Base-by-base conservation (phyloP, 2,888 invertebrate genomes). In the Crepidodera aurea region DNA sequence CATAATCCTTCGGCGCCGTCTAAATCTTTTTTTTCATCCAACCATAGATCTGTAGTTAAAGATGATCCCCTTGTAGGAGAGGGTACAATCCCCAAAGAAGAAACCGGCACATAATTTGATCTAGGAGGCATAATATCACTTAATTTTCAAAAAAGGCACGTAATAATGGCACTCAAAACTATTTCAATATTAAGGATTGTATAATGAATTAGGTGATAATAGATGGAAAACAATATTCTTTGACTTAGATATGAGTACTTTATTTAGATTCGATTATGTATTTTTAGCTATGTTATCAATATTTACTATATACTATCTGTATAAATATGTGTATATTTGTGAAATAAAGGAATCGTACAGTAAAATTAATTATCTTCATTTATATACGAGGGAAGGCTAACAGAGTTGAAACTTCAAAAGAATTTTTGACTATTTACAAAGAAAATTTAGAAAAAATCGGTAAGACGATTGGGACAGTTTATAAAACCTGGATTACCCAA, bases 1-100 rank as follows among this genome's bases (percentile, higher is more conserved):
- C 93, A 93, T 1, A 92, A 78, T n/a, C 87, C 87, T 77, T 91
- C 90, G 0, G 90, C 90, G 1, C 88, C 88, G 69, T 92, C 92
- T 67, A 89, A 87, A 71, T 83, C 77, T 12, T 84, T 83, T 74
- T 90, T 89, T 1, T 87, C 89, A 39, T 84, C 81, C 22, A 91
- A 74, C 89, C 90, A 92, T 29, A 69, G 51, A 15, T 72, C 66
- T 1, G 66, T 69, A 1, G 69, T 69, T 44, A 72, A 70, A 8
- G 62, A 54, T 10, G 67, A 53, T 39, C 66, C 64, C 18, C 73
- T 63, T 19, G 73, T 64, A 18, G 68, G 60, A 0, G 71, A 69
- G 4, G 72, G 67, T 18, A 54, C 60, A 10, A 77, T 75, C 15
- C 75, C 75, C 12, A 77, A 61, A 15, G 69, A 63, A 1, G 73